These are phyloP conservation scores for Eonycteris spelaea DNA, from an alignment of 2,113 vertebrate species.

Conservation along the genomic window DNA sequence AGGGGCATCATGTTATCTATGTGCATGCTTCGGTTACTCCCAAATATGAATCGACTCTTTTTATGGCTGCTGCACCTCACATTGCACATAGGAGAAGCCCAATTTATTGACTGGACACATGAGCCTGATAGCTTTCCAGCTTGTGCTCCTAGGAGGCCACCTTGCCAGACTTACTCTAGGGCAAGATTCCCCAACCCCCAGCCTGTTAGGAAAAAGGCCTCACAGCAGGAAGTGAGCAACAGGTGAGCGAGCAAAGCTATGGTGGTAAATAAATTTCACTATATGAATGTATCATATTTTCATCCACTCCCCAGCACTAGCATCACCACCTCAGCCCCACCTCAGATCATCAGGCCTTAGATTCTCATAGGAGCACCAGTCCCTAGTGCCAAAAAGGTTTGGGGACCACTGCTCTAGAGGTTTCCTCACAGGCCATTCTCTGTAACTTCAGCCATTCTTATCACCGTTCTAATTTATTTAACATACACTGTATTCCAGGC, in stretches of 20 bases:
- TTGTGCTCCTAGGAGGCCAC: neutral
- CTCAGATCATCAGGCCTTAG: no score
- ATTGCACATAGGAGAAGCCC: neutral
- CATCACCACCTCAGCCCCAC: no score
- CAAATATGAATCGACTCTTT: neutral
- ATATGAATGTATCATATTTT: no score
- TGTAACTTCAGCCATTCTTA: neutral
- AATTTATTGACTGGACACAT: neutral
- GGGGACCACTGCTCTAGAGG: neutral
- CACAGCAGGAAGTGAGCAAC: no score
- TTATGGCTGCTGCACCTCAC: neutral
- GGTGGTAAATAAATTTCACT: no score
- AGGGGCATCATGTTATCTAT: neutral
- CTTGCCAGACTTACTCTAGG: neutral
- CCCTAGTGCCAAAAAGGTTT: no score
- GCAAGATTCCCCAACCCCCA: no score
- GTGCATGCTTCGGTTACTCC: neutral
- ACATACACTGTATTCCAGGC: neutral
- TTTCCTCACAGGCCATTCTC: neutral
- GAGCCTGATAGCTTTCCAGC: neutral
- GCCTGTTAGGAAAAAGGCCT: no score
- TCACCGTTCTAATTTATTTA: neutral
- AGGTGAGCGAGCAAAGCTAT: no score
- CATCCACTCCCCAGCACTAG: no score
- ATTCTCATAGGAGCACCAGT: no score